Evolutionary conservation across 2,888 invertebrate genomes (phyloP), one percentile per base, ranked within the genome.

Genomic region (Deilephila porcellus): DNA sequence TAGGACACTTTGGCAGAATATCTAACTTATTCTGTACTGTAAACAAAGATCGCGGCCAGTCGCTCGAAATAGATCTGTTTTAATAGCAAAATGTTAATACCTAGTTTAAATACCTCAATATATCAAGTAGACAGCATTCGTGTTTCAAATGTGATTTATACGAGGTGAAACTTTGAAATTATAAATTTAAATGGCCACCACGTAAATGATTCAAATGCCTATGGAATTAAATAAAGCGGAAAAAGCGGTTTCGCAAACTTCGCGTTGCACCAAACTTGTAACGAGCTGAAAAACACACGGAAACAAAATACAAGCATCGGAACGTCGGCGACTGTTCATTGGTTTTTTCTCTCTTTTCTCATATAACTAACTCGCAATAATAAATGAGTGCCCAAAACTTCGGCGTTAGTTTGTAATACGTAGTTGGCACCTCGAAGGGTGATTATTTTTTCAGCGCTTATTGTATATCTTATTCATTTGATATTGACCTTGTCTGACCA

Each of bases 301-400:
- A 56, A 56, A 34, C 67, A 77, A 78, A 79, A 80, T 77, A 79
- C 72, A 77, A 78, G 78, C 77, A 76, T n/a, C 17, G 76, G 73
- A 64, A 75, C 71, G 64, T 71, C 73, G 75, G 75, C 79, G 78
- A 77, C 75, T 78, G 74, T 73, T 74, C 79, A 79, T 81, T 80
- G 76, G 79, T 77, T 81, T 81, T 81, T 77, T 79, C 78, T 75
- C 79, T 76, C 80, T 81, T 81, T 78, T 79, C 78, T 74, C 62
- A 67, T 77, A 76, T 74, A 74, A 76, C 76, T 79, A 64, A 75
- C 73, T 67, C 73, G 77, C 73, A 81, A 82, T 82, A 82, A 84
- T 81, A 82, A 85, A 84, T 83, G 82, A 81, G 79, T 73, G 76
- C 76, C 77, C 71, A 74, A 79, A 84, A 79, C 79, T 84, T 81